phyloP scores from a whole-genome alignment of 2,797 vertebrate species.

The Hippoglossus hippoglossus region DNA sequence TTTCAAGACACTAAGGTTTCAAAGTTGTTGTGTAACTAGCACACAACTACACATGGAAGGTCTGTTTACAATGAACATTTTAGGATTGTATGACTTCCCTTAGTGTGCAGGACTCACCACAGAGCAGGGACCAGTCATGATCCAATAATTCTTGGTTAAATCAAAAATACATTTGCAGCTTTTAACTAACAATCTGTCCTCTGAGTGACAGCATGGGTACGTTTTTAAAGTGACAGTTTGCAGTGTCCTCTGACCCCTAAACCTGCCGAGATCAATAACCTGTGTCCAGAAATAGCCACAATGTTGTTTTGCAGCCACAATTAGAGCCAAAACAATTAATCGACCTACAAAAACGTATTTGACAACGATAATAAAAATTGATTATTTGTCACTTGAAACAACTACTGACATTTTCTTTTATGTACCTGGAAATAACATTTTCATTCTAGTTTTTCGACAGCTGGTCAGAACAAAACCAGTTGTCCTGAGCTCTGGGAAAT shows the following conservation, averaged over 20 bases:
- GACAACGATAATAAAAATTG: not conserved
- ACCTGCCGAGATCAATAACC: no score
- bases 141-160: not conserved
- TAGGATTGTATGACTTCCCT: not conserved
- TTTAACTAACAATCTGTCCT: no score
- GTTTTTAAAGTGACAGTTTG: no score
- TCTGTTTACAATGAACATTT: not conserved
- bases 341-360: not conserved
- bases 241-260: no score
- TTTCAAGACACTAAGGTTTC: slow-evolving; percentile 55
- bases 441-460: not conserved
- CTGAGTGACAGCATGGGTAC: no score
- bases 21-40: slow-evolving; percentile 68
- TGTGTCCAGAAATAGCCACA: not conserved
- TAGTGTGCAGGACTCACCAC: no score
- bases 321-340: not conserved
- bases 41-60: not conserved
- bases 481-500: not conserved
- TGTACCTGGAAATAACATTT: not conserved
- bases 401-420: not conserved
- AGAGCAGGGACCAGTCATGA: not conserved
- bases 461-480: not conserved
- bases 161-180: not conserved
- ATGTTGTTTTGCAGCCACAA: not conserved
- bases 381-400: not conserved